Percentiles rank a stretch among this genome's conserved stretches.
Evolutionary conservation across 2,888 invertebrate genomes (phyloP).

Genomic region (Pogonocherus hispidulus): DNA sequence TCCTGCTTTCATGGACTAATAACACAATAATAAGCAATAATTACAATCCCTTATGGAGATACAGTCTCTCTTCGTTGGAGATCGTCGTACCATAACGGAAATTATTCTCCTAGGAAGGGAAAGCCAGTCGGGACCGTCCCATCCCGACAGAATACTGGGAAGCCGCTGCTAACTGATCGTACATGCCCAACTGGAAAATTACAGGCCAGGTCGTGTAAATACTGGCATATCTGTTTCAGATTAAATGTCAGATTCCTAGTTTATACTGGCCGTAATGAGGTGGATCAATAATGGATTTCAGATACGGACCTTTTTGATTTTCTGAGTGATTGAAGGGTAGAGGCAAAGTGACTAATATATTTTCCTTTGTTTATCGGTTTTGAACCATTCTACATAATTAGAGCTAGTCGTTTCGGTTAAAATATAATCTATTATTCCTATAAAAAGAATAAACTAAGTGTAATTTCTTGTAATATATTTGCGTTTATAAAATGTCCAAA

Average conservation of each 20-base stretch:
- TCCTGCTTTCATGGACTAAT: conserved; percentile 29
- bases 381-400: background rate
- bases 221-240: conserved; percentile 38
- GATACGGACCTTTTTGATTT: conserved; percentile 28
- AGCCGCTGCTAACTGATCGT: conserved; percentile 41
- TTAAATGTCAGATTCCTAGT: conserved; percentile 41
- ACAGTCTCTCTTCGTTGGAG: conserved; percentile 44
- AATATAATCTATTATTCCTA: too few relatives aligned
- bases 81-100: conserved; percentile 37
- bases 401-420: background rate
- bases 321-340: conserved; percentile 11
- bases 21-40: conserved; percentile 53
- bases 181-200: conserved; percentile 50
- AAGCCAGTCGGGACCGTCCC: conserved; percentile 22
- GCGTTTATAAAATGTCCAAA: too few relatives aligned
- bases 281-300: conserved; percentile 29
- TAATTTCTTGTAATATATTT: too few relatives aligned
- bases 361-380: background rate
- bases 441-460: too few relatives aligned
- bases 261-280: conserved; percentile 28
- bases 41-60: conserved; percentile 34
- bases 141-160: conserved; percentile 37
- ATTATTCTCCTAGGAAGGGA: conserved; percentile 48
- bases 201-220: conserved; percentile 34
- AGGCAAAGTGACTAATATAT: background rate